These are phyloP conservation scores for Lophotriccus pileatus DNA, from an alignment of 2,797 vertebrate genomes.

Conservation along the genomic window DNA sequence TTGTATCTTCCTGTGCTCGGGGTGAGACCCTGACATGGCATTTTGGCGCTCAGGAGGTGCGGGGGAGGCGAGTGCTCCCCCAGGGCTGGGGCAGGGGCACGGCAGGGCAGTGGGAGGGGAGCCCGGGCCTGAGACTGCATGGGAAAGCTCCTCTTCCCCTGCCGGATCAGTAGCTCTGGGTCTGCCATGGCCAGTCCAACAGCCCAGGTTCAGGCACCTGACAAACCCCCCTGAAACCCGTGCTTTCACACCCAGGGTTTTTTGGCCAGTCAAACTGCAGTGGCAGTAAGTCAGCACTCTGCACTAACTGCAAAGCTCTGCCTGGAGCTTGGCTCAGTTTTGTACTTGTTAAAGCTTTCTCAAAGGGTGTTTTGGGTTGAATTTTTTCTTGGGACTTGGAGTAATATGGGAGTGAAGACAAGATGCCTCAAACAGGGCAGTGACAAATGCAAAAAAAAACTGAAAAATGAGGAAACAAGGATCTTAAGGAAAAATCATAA, in stretches of 20 bases:
- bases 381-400: slow-evolving; percentile 17
- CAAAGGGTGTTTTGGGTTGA: not conserved
- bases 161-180: not conserved
- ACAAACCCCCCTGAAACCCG: not conserved
- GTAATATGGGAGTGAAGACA: slow-evolving; percentile 2
- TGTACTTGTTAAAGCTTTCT: not conserved
- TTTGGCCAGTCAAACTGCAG: not conserved
- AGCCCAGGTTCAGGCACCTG: not conserved
- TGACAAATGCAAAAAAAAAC: slow-evolving; percentile 42
- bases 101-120: not conserved
- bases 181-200: not conserved
- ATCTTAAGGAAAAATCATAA: slow-evolving; percentile 53
- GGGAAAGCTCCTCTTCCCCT: not conserved
- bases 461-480: slow-evolving; percentile 49
- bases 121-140: too few relatives aligned
- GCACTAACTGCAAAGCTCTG: not conserved
- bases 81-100: not conserved
- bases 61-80: not conserved
- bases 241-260: not conserved
- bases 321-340: not conserved
- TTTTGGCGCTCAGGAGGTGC: not conserved
- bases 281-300: not conserved
- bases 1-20: not conserved
- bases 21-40: not conserved
- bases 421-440: slow-evolving; percentile 4